A percentile compares a stretch with the other conserved stretches of the same genome.
These are phyloP conservation scores for Rallus limicola DNA, from an alignment of 2,113 vertebrate species.

Conservation along the genomic window DNA sequence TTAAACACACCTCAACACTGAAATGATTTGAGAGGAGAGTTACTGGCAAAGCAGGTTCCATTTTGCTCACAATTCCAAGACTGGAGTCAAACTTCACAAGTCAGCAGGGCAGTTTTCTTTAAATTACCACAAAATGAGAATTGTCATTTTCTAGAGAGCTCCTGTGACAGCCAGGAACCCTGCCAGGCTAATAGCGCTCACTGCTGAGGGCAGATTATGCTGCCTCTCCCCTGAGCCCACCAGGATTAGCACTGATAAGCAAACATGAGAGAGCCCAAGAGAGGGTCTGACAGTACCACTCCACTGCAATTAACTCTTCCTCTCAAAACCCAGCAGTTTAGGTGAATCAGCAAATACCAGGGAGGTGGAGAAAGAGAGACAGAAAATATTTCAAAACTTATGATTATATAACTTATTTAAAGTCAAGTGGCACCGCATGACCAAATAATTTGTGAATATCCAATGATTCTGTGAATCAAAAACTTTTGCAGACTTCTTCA, in stretches of 20 bases:
- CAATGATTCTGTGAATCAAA: neutral
- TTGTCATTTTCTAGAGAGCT: neutral
- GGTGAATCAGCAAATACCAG: neutral
- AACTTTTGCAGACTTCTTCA: neutral
- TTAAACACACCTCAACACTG: too few relatives aligned
- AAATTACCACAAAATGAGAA: neutral
- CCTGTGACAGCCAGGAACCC: neutral
- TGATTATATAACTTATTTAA: neutral
- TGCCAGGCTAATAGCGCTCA: neutral
- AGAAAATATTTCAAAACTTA: neutral
- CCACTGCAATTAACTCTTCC: neutral
- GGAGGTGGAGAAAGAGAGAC: neutral
- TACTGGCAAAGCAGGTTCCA: neutral
- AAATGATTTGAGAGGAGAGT: neutral
- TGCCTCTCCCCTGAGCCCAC: neutral
- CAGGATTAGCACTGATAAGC: neutral
- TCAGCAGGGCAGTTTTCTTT: neutral
- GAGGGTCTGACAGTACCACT: neutral
- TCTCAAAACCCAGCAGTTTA: neutral
- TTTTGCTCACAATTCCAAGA: neutral
- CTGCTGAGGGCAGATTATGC: neutral
- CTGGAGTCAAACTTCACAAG: neutral
- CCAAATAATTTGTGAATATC: neutral
- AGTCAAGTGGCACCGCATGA: neutral
- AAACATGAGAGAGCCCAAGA: neutral